Percentiles rank a stretch among this genome's conserved stretches.
These are phyloP conservation scores for Charadrius vociferus DNA, from an alignment of 2,113 vertebrate species.

Conservation along the genomic window DNA sequence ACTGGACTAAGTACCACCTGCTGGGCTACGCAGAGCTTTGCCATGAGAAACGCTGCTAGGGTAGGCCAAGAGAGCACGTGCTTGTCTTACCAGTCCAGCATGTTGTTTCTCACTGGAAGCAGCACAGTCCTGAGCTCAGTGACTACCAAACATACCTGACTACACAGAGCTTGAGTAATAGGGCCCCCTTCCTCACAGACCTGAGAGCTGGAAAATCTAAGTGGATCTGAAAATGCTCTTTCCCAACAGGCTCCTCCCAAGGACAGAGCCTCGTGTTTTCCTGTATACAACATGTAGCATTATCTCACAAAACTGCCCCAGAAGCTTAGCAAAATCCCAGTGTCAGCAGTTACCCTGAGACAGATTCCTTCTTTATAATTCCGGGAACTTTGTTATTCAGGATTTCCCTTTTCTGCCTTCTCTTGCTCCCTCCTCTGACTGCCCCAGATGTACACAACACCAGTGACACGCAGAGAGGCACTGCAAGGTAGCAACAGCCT, in stretches of 20 bases:
- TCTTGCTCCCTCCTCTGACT: not conserved
- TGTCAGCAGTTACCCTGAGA: not conserved
- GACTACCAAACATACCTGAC: not conserved
- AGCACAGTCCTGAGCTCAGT: not conserved
- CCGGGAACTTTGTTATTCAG: not conserved
- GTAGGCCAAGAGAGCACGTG: not conserved
- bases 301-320: not conserved
- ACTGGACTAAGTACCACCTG: not conserved
- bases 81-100: not conserved
- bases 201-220: not conserved
- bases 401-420: not conserved
- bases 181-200: not conserved
- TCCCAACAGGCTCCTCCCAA: not conserved
- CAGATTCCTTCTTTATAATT: not conserved
- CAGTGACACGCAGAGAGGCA: not conserved
- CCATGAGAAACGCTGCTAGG: rapidly evolving
- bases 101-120: not conserved
- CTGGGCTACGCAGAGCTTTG: not conserved
- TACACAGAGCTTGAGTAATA: not conserved
- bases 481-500: slow-evolving; percentile 20
- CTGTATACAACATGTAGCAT: rapidly evolving
- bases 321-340: not conserved
- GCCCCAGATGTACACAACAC: not conserved
- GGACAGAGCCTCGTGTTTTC: not conserved
- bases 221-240: not conserved